phyloP scores from a whole-genome alignment of 2,113 vertebrate genomes.

The Festucalex cinctus region DNA sequence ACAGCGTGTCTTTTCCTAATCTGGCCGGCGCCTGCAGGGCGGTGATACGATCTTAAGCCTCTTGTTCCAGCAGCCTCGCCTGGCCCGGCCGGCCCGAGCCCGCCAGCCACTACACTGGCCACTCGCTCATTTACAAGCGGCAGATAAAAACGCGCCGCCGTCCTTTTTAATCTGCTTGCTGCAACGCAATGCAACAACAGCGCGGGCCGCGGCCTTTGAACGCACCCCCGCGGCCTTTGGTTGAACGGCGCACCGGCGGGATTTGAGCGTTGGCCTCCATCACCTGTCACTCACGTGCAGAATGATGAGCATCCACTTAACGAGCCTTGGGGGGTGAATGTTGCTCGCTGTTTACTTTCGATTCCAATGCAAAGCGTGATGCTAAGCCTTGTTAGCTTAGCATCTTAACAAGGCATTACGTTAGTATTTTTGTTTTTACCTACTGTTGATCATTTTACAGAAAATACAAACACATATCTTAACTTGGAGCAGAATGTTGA shows the following conservation, averaged over 20 bases:
- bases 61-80: slow-evolving; percentile 75
- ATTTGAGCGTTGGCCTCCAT: slow-evolving; percentile 47
- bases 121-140: slow-evolving; percentile 76
- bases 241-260: not conserved
- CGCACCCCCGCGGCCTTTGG: slow-evolving; percentile 60
- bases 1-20: slow-evolving; percentile 76
- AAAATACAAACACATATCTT: not conserved
- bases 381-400: not conserved
- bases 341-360: not conserved
- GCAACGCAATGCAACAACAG: slow-evolving; percentile 51
- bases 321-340: not conserved
- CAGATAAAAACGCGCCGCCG: slow-evolving; percentile 75
- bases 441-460: too few species aligned
- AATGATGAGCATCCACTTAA: slow-evolving; percentile 45
- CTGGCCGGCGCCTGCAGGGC: slow-evolving; percentile 73
- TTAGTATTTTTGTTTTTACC: too few species aligned
- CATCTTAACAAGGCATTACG: not conserved
- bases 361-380: too few species aligned
- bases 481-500: not conserved
- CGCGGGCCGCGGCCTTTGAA: slow-evolving; percentile 39
- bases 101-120: slow-evolving; percentile 72
- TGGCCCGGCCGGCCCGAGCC: slow-evolving; percentile 65
- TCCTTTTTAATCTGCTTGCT: slow-evolving; percentile 67
- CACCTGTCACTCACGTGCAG: slow-evolving; percentile 65
- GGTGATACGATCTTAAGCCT: slow-evolving; percentile 78